These are phyloP conservation scores for Drosophila pectinifera DNA, from an alignment of 1,140 invertebrate genomes.

Conservation along the genomic window DNA sequence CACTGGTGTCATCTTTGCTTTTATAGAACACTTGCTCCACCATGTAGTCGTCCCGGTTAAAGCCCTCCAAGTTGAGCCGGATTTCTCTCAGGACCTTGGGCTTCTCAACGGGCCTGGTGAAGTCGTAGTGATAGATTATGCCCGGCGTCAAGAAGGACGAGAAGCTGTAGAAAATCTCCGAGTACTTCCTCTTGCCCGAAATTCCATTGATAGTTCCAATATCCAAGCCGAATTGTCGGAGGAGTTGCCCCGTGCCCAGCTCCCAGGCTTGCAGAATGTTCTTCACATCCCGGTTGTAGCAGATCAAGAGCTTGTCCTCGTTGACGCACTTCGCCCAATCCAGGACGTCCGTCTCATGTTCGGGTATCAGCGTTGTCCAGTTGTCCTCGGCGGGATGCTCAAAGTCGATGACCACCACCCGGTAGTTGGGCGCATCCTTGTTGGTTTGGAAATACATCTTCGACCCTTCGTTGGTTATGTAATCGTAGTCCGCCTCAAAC, in stretches of 20 bases:
- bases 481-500: slow-evolving; percentile 97
- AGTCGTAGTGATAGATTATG: slow-evolving; percentile 93
- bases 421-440: slow-evolving; percentile 96
- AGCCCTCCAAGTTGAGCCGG: slow-evolving; percentile 93
- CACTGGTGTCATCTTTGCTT: slow-evolving; percentile 96
- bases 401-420: slow-evolving; percentile 95
- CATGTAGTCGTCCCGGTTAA: slow-evolving; percentile 92
- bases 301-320: slow-evolving; percentile 93
- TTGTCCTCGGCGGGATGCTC: slow-evolving; percentile 90
- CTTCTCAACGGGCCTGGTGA: slow-evolving; percentile 88
- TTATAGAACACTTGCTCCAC: slow-evolving; percentile 96
- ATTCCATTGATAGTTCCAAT: slow-evolving; percentile 94
- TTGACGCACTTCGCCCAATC: slow-evolving; percentile 94
- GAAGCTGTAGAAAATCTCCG: slow-evolving; percentile 97
- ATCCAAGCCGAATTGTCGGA: slow-evolving; percentile 91
- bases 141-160: slow-evolving; percentile 97
- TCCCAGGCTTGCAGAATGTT: slow-evolving; percentile 93
- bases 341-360: slow-evolving; percentile 94
- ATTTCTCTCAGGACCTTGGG: slow-evolving; percentile 87
- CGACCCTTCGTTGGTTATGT: slow-evolving; percentile 95
- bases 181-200: slow-evolving; percentile 93
- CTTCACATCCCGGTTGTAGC: slow-evolving; percentile 98
- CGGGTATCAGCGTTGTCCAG: slow-evolving; percentile 94
- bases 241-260: slow-evolving; percentile 89
- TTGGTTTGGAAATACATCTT: slow-evolving; percentile 96